Base-by-base conservation (phyloP, 2,888 invertebrate genomes). In the Steinernema scapterisci region DNA sequence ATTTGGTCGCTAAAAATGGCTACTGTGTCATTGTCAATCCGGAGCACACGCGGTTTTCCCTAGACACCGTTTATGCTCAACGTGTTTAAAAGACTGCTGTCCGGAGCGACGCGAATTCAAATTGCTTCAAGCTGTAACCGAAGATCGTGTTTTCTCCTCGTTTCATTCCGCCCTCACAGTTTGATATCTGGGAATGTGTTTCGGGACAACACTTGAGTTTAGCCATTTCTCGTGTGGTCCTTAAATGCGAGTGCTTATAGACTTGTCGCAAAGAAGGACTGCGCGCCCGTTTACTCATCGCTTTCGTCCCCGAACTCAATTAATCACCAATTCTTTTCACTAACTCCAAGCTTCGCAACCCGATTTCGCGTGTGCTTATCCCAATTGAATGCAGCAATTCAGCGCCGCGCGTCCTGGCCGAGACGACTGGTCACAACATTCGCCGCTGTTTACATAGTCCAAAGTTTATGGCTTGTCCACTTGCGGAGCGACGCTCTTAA, bases 291-390 rank as follows among this genome's bases (percentile, higher is more conserved):
- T 52, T 63, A 38, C 63, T 63, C 31, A 7, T 48, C 48, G 48
- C 38, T 6, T 38, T 3, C 38, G 38, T 38, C 38, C 19, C 52
- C 23, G 21, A 52, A 52, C 63, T 63, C 63, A 63, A 63, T 63
- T 63, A 63, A 63, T 63, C 31, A 63, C 31, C 63, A 63, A 63
- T 63, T 63, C 63, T 63, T 63, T 25, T n/a, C n/a, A n/a, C 19
- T 13, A 23, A 38, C 38, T 38, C 38, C 5, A n/a, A n/a, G n/a
- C n/a, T n/a, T 3, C 38, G 38, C 38, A 38, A 38, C 5, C 38
- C 38, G 38, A 38, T 38, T 38, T 38, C 9, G 38, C 38, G 38
- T 38, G 38, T 9, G 3, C 38, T 6, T 38, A 6, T 38, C n/a
- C 21, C 52, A 52, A 52, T 52, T 21, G 52, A 21, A 19, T 52